Evolutionary conservation across 2,113 vertebrate genomes (phyloP), one percentile per base, ranked within the genome.

Genomic region (Ornithorhynchus anatinus): DNA sequence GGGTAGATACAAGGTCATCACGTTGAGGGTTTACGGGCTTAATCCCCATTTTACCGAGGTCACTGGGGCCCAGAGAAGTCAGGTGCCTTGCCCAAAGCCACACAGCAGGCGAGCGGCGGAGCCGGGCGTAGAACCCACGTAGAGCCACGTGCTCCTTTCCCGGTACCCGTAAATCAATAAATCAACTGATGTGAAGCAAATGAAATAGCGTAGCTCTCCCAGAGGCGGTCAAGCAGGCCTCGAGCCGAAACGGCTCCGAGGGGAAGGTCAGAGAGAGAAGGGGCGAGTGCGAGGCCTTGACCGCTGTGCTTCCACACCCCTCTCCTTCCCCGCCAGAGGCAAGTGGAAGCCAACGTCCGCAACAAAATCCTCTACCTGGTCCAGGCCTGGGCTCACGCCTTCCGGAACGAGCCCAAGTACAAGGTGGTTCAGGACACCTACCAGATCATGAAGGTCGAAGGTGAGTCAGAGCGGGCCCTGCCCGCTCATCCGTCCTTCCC

Each of bases 361-460:
- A 99, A 95, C 77, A 99, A 99, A 90, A 97, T 99, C 62, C 87
- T 99, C 0, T 97, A 98, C 77, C 90, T 99, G 76, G 97, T 99
- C 89, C 98, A 99, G 83, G 98, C 98, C 80, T 99, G 98, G 98
- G 92, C 98, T 8, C 97, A 99, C 0, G 98, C 98, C 58, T 99
- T 99, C 88, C 96, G 98, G 50, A 99, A 99, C 0, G 98, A 99
- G 81, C 97, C 98, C 79, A 98, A 98, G 86, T 99, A 99, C 90
- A 99, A 99, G 82, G 98, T 99, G 89, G 95, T 99, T 36, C 98
- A 99, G 90, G 98, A 99, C 84, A 99, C 98, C 6, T 99, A 99
- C 52, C 98, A 99, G 88, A 99, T 99, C 73, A 97, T 99, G 97
- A 99, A 99, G 88, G 96, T 99, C 42, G 98, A 99, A 92, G 98